Evolutionary conservation across 2,888 invertebrate species (phyloP), one percentile per base, ranked within the genome.

Genomic region (Antitype chi): DNA sequence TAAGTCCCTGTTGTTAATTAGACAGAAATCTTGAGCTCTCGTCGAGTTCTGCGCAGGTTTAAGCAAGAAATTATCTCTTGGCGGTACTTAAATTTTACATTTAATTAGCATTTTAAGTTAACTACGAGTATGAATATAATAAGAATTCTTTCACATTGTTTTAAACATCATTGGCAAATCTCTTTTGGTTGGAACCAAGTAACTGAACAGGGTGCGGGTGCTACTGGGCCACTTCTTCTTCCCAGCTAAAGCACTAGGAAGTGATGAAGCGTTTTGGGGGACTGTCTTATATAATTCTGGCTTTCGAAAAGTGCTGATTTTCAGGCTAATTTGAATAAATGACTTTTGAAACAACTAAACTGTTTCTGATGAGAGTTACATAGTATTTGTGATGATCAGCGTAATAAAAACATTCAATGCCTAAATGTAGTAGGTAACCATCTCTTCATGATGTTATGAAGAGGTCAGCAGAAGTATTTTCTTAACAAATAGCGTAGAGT

Each of bases 1-100:
- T 80, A 67, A 74, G 71, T 69, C 68, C 32, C 20, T 32, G 73
- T 76, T 71, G 60, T 78, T 78, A 67, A 78, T 82, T 59, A 70
- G 67, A 73, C 72, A 28, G 47, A 79, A 82, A 83, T 79, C 23
- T 71, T 53, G 52, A 69, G 43, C 17, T 38, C 15, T 60, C 53
- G 64, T 66, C 49, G 59, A 74, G 57, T 57, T 79, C 57, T 47
- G 25, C n/a, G 20, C 47, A 59, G 68, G 74, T 67, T 75, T 81
- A 49, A 62, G 60, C 57, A 25, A 64, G 68, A 64, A 75, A 57
- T 76, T 62, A 49, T 43, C 6, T 79, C 32, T 49, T n/a, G 15
- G 23, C 15, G 32, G 47, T 43, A 53, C 59, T 79, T 20, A 63
- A 68, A 57, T 64, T 68, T 64, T 59, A 38, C 32, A 64, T 69